A percentile compares a stretch with the other conserved stretches of the same genome.
Evolutionary conservation across 92 coral and sea anemone genomes (phyloP).

Genomic region (Actinostola sp.): DNA sequence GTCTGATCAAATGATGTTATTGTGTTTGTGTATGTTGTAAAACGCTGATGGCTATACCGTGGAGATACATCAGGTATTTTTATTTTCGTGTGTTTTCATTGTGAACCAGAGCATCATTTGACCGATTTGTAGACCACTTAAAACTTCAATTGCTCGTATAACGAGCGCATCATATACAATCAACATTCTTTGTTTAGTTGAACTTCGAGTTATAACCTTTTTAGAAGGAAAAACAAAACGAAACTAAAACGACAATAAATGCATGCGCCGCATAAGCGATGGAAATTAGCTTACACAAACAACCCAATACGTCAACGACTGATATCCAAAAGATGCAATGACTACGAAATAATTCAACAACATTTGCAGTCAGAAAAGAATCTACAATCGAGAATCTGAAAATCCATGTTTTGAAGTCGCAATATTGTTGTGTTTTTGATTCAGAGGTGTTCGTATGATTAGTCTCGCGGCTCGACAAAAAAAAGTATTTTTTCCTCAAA

Average conservation of each 20-base stretch:
- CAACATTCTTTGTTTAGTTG: not conserved
- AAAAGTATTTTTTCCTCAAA: too few relatives aligned
- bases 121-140: not conserved
- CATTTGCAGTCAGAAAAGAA: not conserved
- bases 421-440: too few relatives aligned
- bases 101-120: conserved; percentile 1
- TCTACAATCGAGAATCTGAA: not conserved
- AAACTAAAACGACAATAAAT: too few relatives aligned
- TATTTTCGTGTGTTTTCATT: conserved; percentile 7
- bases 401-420: too few relatives aligned
- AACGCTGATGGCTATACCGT: not conserved
- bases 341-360: not conserved
- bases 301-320: not conserved
- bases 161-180: not conserved
- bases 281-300: not conserved
- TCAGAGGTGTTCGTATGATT: too few relatives aligned
- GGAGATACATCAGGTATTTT: conserved; percentile 1
- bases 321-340: conserved; percentile 1
- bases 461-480: too few relatives aligned
- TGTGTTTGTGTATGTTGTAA: not conserved
- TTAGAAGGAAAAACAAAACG: too few relatives aligned
- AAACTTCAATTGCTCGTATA: not conserved
- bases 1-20: not conserved
- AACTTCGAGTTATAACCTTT: not conserved
- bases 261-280: not conserved